phyloP scores from a whole-genome alignment of 2,113 vertebrate genomes.

The Illadopsis cleaveri region DNA sequence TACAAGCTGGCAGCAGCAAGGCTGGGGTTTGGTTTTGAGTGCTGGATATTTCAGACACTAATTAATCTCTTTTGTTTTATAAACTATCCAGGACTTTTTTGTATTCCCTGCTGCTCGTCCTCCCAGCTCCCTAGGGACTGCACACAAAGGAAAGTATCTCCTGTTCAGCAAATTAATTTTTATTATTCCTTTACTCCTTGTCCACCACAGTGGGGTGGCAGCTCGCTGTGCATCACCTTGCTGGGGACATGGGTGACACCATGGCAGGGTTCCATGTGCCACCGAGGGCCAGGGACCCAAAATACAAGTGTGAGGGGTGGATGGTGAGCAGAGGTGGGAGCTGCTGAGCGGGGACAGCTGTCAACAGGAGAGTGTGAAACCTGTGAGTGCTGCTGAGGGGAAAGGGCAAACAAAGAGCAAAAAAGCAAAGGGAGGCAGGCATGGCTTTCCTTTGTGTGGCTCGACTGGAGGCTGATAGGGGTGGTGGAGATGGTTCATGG shows the following conservation, averaged over 20 bases:
- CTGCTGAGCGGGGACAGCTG: not conserved
- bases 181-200: not conserved
- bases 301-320: not conserved
- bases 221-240: rapidly evolving
- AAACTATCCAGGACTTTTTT: not conserved
- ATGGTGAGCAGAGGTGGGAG: not conserved
- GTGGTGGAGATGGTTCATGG: not conserved
- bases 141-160: not conserved
- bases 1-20: not conserved
- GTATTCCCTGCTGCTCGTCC: not conserved
- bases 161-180: not conserved
- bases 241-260: not conserved
- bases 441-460: not conserved
- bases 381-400: not conserved
- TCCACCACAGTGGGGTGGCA: not conserved
- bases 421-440: not conserved
- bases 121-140: not conserved
- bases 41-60: not conserved
- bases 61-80: not conserved
- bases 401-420: not conserved
- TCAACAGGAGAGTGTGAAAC: not conserved
- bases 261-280: rapidly evolving
- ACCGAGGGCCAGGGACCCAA: rapidly evolving
- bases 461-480: not conserved
- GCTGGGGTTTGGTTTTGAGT: not conserved